Evolutionary conservation across 2,113 vertebrate species (phyloP).

Genomic region (Cheirogaleus medius): DNA sequence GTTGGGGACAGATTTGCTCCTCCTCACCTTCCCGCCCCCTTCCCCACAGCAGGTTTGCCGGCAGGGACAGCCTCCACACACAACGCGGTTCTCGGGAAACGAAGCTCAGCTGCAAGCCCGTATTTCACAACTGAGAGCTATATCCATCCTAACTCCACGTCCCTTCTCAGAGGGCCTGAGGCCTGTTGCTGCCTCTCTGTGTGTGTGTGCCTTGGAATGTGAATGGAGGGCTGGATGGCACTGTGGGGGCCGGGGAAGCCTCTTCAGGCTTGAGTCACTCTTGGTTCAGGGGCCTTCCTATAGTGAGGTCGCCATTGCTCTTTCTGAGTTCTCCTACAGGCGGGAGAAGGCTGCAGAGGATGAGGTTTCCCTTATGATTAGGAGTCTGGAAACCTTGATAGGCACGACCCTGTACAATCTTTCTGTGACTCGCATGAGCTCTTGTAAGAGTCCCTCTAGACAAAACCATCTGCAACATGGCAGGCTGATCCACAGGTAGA

Average conservation of each 20-base stretch:
- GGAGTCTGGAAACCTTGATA: not conserved
- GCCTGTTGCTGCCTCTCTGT: not conserved
- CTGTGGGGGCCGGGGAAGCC: not conserved
- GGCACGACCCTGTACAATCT: too few relatives aligned
- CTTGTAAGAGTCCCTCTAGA: not conserved
- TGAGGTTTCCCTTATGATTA: not conserved
- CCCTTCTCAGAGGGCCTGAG: not conserved
- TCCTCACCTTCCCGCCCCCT: fast-evolving
- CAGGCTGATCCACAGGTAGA: not conserved
- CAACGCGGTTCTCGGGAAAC: not conserved
- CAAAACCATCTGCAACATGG: not conserved
- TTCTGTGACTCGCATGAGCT: not conserved
- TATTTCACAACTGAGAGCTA: not conserved
- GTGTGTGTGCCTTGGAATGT: not conserved
- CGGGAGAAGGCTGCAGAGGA: not conserved
- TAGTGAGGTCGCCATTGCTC: not conserved
- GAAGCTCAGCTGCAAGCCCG: not conserved
- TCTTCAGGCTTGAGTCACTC: not conserved
- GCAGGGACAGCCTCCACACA: not conserved
- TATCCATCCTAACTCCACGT: not conserved
- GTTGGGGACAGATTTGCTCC: not conserved
- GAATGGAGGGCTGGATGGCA: not conserved
- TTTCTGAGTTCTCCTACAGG: not conserved
- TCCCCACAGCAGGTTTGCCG: not conserved
- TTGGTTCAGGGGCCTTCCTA: not conserved